phyloP scores from a whole-genome alignment of 2,888 invertebrate species.

The Caenorhabditis sulstoni region DNA sequence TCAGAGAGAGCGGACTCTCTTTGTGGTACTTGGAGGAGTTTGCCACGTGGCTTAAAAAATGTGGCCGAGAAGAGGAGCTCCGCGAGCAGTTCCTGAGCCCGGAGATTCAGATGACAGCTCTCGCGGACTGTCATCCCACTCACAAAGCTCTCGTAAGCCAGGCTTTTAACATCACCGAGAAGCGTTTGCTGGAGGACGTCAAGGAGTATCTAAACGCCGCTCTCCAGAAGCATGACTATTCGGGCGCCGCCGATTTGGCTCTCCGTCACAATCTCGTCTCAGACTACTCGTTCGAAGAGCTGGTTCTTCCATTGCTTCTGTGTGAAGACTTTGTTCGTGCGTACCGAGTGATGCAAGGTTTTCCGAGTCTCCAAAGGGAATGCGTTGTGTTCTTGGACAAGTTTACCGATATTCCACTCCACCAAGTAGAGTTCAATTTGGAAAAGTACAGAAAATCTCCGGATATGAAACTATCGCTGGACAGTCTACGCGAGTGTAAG shows the following conservation, averaged over 20 bases:
- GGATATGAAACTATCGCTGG: background rate
- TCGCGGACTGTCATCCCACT: background rate
- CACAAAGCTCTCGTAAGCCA: constrained; percentile 22
- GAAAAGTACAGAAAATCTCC: constrained; percentile 2
- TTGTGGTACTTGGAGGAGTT: constrained; percentile 39
- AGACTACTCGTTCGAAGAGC: constrained; percentile 10
- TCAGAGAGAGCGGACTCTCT: constrained; percentile 11
- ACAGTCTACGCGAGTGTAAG: constrained; percentile 25
- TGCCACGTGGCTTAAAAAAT: constrained; percentile 12
- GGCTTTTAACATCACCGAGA: constrained; percentile 23
- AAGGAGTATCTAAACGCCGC: background rate
- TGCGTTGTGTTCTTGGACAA: constrained; percentile 23
- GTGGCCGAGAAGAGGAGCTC: constrained; percentile 2
- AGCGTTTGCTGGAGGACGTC: constrained; percentile 9
- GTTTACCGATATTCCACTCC: constrained; percentile 8
- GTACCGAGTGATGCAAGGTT: constrained; percentile 10
- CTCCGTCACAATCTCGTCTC: constrained; percentile 6
- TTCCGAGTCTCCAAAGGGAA: constrained; percentile 9
- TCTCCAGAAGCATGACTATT: constrained; percentile 29
- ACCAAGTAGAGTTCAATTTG: constrained; percentile 2
- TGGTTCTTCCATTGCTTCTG: constrained; percentile 35
- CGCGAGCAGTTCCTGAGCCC: constrained; percentile 11
- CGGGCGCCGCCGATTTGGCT: constrained; percentile 29
- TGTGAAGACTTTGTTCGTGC: constrained; percentile 7
- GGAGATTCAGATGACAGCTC: constrained; percentile 15